Conservation (phyloP, 2,113 vertebrate species). For the Mustela lutreola region DNA sequence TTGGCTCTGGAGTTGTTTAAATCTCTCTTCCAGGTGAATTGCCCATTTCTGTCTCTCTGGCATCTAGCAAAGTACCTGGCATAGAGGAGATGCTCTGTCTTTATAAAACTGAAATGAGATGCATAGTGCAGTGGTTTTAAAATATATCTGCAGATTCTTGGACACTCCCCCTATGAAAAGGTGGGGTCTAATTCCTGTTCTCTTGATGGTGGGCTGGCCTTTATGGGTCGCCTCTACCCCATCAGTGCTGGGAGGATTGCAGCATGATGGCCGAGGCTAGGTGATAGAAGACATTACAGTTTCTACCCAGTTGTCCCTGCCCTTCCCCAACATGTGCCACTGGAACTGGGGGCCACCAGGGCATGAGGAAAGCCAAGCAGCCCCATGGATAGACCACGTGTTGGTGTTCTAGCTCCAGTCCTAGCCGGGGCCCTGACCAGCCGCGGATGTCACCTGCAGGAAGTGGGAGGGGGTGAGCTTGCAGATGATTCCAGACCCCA, state of each 20-base stretch:
- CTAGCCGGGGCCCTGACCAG: not conserved
- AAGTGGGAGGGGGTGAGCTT: accelerated
- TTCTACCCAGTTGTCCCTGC: not conserved
- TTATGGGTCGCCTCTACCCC: not conserved
- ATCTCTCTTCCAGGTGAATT: not conserved
- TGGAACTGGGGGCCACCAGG: not conserved
- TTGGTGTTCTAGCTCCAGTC: not conserved
- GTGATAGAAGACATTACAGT: not conserved
- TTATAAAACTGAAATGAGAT: not conserved
- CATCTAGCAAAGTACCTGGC: not conserved
- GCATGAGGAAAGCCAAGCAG: not conserved
- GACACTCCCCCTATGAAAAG: not conserved
- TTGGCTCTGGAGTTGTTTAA: not conserved
- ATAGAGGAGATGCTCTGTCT: not conserved
- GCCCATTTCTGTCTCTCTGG: not conserved
- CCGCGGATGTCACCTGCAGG: not conserved
- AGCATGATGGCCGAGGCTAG: not conserved
- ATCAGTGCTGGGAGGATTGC: not conserved
- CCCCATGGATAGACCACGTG: not conserved
- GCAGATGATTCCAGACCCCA: not conserved
- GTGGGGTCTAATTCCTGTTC: not conserved
- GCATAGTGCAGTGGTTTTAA: not conserved
- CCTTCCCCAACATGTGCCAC: not conserved
- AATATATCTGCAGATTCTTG: not conserved
- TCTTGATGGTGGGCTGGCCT: not conserved